These are phyloP conservation scores for Octomys mimax DNA, from an alignment of 2,797 vertebrate genomes.

Conservation along the genomic window DNA sequence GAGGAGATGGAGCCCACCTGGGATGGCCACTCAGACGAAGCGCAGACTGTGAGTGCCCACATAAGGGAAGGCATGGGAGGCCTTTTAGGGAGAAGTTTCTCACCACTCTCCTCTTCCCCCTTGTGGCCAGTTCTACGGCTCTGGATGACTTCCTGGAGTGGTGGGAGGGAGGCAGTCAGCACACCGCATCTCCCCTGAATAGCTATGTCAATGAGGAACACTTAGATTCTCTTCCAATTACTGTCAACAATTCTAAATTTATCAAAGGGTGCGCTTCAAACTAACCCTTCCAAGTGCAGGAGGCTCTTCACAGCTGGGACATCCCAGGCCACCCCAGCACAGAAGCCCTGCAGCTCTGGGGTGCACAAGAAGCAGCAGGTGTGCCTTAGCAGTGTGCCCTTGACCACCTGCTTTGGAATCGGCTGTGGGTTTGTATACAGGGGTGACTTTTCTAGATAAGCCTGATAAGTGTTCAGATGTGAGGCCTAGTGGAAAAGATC, in stretches of 20 bases:
- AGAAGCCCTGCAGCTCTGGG: neutral
- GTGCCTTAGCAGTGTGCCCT: neutral
- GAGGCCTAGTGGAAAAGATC: neutral
- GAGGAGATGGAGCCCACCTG: neutral
- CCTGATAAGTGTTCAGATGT: neutral
- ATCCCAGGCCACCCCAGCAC: no score
- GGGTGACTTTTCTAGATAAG: neutral
- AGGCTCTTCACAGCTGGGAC: neutral
- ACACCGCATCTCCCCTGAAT: neutral
- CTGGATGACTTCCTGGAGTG: neutral
- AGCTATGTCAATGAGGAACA: neutral
- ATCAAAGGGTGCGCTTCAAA: neutral
- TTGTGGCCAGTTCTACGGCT: neutral
- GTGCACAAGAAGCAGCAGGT: neutral
- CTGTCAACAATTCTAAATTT: neutral
- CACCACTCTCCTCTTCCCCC: neutral
- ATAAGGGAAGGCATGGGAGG: neutral
- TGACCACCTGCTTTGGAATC: conserved; percentile 29
- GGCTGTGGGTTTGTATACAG: neutral
- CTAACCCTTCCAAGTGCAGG: neutral
- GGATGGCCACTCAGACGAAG: neutral
- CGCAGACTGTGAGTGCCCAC: neutral
- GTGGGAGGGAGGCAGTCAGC: neutral
- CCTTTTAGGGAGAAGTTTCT: neutral
- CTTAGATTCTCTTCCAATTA: neutral